Evolutionary conservation across 1,140 invertebrate species (phyloP), one percentile per base, ranked within the genome.

Genomic region (Palaemon carinicauda): DNA sequence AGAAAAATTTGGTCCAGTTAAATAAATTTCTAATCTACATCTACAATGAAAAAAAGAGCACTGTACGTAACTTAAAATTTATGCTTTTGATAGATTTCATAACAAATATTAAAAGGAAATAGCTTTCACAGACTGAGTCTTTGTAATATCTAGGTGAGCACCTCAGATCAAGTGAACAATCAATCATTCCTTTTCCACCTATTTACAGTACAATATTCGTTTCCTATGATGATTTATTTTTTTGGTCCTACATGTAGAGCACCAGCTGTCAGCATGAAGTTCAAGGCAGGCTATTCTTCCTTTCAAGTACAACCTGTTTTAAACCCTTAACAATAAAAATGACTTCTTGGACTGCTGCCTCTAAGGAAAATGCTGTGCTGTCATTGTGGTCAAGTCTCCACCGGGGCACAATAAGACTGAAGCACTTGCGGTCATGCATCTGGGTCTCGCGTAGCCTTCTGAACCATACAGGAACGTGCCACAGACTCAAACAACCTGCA

Each of bases 381-480:
- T 41, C 41, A 41, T 9, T 74, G 60, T 53, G 74, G 77, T 80
- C 78, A 80, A 65, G 77, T 80, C 56, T 80, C 65, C 54, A 80
- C 77, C 33, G 56, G 21, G 51, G 77, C 19, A 65, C 82, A 84
- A 27, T 84, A 84, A 17, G 82, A 73, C 24, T 80, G 77, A 21
- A 73, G 65, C 77, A 74, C 60, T 51, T 86, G 84, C 21, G 80
- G 79, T 87, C 85, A 87, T 65, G 85, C 85, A 41, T 87, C 85
- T 14, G 60, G 65, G 4, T 87, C 85, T 71, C 85, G 51, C 9
- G 51, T n/a, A n/a, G 52, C 52, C 90, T 96, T 96, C 90, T 96
- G 96, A 79, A 96, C 96, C 94, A 98, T 96, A 92, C 97, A 98
- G 0, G 97, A 98, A 82, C 96, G 93, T 17, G 97, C 97, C 56